Conservation (phyloP, 2,797 vertebrate species). For the Notolabrus celidotus region DNA sequence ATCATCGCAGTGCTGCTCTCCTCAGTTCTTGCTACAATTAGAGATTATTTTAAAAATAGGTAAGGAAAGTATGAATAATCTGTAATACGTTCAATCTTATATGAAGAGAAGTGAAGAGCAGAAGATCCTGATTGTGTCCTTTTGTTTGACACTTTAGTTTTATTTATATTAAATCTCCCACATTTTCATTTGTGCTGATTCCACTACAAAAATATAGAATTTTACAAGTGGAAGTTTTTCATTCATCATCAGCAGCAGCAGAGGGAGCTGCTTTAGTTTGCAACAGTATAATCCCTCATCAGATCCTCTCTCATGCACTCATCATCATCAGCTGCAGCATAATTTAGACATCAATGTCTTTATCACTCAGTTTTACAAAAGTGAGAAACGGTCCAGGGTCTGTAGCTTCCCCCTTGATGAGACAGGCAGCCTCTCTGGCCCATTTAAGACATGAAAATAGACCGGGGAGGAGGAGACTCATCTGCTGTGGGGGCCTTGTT, state of each 20-base stretch:
- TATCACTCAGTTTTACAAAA: constrained; percentile 70
- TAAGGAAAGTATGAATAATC: constrained; percentile 31
- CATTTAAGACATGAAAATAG: constrained; percentile 84
- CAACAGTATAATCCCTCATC: constrained; percentile 71
- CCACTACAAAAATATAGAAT: constrained; percentile 51
- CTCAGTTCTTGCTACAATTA: constrained; percentile 46
- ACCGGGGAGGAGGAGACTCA: constrained; percentile 72
- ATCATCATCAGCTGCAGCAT: constrained; percentile 72
- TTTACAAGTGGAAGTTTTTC: constrained; percentile 56
- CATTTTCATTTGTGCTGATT: constrained; percentile 16
- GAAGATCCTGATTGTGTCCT: not conserved
- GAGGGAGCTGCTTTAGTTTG: constrained; percentile 80
- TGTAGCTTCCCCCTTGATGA: constrained; percentile 77
- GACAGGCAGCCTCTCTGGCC: constrained; percentile 78
- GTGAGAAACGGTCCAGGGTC: constrained; percentile 69
- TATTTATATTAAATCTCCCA: constrained; percentile 11
- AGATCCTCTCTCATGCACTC: constrained; percentile 72
- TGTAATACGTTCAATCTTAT: constrained; percentile 34
- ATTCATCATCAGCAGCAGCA: constrained; percentile 71
- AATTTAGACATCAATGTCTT: constrained; percentile 84
- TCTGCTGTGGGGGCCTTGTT: constrained; percentile 68
- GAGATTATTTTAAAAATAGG: constrained; percentile 49
- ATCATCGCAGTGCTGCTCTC: constrained; percentile 18
- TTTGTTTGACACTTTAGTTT: too few species aligned
- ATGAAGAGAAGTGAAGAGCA: constrained; percentile 6